A percentile compares a stretch with the other conserved stretches of the same genome.
Evolutionary conservation across 2,113 vertebrate genomes (phyloP).

Genomic region (Hemicordylus capensis): DNA sequence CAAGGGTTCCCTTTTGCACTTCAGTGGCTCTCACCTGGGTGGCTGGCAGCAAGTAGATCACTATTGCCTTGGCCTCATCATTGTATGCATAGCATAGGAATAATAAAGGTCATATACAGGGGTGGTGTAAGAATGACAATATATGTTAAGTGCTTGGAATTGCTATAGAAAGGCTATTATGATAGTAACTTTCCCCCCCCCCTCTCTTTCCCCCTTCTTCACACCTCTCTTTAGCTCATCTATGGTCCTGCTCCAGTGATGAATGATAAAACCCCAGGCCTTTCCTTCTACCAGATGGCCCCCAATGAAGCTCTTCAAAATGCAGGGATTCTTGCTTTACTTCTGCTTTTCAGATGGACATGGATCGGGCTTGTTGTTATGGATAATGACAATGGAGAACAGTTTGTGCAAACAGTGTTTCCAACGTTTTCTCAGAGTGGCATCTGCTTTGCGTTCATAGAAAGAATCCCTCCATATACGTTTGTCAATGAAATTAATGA

Average conservation of each 20-base stretch:
- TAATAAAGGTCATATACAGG: too few relatives aligned
- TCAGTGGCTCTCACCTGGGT: too few relatives aligned
- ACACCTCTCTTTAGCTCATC: neutral
- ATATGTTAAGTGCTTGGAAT: neutral
- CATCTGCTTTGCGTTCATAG: neutral
- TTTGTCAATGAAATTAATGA: neutral
- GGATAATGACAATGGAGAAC: neutral
- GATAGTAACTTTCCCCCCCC: too few relatives aligned
- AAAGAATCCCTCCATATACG: neutral
- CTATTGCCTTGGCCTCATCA: too few relatives aligned
- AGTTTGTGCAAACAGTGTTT: neutral
- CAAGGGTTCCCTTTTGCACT: too few relatives aligned
- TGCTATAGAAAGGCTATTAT: neutral
- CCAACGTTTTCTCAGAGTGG: neutral
- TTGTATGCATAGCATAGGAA: too few relatives aligned
- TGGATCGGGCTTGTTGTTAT: neutral
- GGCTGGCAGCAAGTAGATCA: too few relatives aligned
- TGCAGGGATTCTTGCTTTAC: neutral
- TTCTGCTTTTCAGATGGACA: neutral
- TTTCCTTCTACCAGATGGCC: neutral
- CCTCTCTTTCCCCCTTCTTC: neutral
- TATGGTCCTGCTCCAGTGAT: neutral
- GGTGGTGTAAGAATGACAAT: too few relatives aligned
- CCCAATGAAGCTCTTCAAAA: neutral
- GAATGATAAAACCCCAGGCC: neutral